Evolutionary conservation across 1,140 invertebrate genomes (phyloP).

Genomic region (Bombyx mandarina): DNA sequence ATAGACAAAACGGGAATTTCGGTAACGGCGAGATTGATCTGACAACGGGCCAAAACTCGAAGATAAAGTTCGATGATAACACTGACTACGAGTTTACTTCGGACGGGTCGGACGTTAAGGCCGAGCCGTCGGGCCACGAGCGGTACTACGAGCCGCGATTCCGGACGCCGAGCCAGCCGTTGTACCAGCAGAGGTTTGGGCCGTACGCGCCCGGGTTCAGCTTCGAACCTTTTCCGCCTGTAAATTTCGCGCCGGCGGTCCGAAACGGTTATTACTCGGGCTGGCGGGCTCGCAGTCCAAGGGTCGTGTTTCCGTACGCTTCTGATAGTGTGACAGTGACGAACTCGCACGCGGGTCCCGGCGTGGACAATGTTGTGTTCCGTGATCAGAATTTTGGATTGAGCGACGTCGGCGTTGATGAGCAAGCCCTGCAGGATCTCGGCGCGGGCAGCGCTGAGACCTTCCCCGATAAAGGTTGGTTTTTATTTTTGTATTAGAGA

Average conservation of each 20-base stretch:
- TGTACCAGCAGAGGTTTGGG: constrained; percentile 48
- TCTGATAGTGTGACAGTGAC: constrained; percentile 53
- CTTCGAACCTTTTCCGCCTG: constrained; percentile 35
- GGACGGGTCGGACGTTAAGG: constrained; percentile 23
- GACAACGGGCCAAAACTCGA: constrained; percentile 35
- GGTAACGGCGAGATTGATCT: constrained; percentile 55
- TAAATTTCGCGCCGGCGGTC: constrained; percentile 36
- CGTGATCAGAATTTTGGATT: constrained; percentile 73
- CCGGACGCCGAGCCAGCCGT: constrained; percentile 30
- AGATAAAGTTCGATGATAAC: constrained; percentile 53
- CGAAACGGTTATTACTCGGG: constrained; percentile 45
- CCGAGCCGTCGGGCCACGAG: constrained; percentile 34
- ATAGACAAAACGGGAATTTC: constrained; percentile 39
- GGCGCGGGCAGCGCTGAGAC: constrained; percentile 62
- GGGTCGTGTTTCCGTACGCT: constrained; percentile 72
- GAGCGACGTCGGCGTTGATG: constrained; percentile 67
- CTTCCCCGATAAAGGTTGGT: constrained; percentile 71
- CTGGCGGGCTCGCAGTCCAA: constrained; percentile 70
- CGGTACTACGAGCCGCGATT: constrained; percentile 49
- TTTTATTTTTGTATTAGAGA: not conserved
- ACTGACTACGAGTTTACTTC: constrained; percentile 57
- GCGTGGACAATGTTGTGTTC: constrained; percentile 72
- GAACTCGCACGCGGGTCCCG: constrained; percentile 63
- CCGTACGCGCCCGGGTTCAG: constrained; percentile 47
- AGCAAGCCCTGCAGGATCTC: constrained; percentile 71